Percentiles rank a stretch among this genome's conserved stretches.
Conservation (phyloP, 2,888 invertebrate genomes). For the Tipula unca region DNA sequence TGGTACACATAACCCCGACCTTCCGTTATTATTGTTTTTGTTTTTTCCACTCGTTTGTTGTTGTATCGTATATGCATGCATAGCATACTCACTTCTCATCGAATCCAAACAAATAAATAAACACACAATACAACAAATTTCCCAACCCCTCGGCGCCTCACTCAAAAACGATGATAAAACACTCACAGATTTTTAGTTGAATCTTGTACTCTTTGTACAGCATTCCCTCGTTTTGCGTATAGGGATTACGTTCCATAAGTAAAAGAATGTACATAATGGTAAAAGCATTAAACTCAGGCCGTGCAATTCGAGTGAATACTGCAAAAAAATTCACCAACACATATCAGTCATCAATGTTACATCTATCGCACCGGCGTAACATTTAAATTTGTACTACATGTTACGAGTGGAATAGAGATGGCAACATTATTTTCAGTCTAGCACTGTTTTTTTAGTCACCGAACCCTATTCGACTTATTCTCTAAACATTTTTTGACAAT, state of each 20-base stretch:
- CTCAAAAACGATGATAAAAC: background rate
- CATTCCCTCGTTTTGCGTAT: background rate
- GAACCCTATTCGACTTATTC: background rate
- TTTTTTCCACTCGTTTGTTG: background rate
- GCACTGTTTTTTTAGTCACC: background rate
- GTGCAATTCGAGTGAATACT: background rate
- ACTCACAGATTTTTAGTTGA: background rate
- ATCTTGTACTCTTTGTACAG: background rate
- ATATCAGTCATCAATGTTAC: background rate
- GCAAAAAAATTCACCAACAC: background rate
- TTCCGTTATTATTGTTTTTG: constrained; percentile 1
- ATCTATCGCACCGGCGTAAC: background rate
- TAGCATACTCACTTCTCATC: background rate
- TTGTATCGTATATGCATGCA: background rate
- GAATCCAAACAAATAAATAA: constrained; percentile 14
- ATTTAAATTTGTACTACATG: background rate
- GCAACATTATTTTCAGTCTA: background rate
- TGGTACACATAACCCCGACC: constrained; percentile 15
- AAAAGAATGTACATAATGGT: background rate
- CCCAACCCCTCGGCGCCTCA: background rate
- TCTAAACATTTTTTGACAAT: background rate
- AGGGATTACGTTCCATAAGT: background rate
- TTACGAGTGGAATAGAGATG: background rate
- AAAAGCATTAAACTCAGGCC: background rate
- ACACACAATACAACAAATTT: background rate